Evolutionary conservation across 2,888 invertebrate species (phyloP), one percentile per base, ranked within the genome.

Genomic region (Pocota personata): DNA sequence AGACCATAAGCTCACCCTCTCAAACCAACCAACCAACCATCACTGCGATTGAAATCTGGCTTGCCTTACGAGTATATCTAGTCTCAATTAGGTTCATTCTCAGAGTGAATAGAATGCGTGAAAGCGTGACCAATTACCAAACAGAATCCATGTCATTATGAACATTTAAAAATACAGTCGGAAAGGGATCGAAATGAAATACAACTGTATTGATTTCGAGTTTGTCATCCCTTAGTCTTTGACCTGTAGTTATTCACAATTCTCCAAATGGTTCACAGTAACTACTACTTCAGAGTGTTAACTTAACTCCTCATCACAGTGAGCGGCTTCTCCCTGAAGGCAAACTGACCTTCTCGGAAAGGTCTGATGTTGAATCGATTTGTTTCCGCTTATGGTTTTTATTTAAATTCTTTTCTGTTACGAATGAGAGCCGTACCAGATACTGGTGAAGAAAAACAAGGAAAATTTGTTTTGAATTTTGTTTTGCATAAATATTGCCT

Each of bases 331-430:
- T 48, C 19, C 52, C 43, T 8, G 12, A 43, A 73, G 62, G 62
- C 62, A 60, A 60, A 27, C 58, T 67, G 66, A 76, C 67, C 67
- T 76, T 64, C 58, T 58, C 6, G 14, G 57, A 58, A 76, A 30
- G 66, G 66, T 77, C 55, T 62, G 60, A 62, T 69, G 78, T 71
- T 71, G 78, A 71, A 78, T 78, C 60, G 69, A 78, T 78, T 78
- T 69, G 69, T 78, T 69, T 78, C 78, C 62, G 60, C 69, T 78
- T 71, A 69, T 78, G 78, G 62, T 78, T 62, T 78, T 69, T 78
- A 69, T 69, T 78, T 69, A 69, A 78, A 78, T 78, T 77, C 52
- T n/a, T 66, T 43, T 69, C 12, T 37, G 16, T 67, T 50, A 21
- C 8, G 27, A 24, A 7, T 7, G 14, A 19, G 3, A 2, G 30